Base-by-base conservation (phyloP, 2,797 vertebrate genomes). In the Phalloptychus januarius region DNA sequence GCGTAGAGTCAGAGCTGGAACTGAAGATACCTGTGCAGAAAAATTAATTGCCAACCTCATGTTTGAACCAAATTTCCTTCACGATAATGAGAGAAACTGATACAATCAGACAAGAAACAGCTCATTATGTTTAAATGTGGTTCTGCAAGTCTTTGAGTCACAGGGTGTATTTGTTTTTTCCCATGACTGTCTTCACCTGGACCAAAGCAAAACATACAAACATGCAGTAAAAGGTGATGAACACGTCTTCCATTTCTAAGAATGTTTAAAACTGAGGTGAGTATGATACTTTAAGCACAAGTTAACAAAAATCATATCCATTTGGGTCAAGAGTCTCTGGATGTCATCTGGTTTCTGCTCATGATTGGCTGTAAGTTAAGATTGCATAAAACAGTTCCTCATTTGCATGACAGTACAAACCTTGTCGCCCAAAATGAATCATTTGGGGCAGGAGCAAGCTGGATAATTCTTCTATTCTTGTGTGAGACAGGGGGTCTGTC, bases 401-500 rank as follows among this genome's bases (percentile, higher is more conserved):
- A 74, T 77, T 78, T 50, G 56, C 36, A 78, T 31, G 12, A 7
- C 38, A 42, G 42, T 65, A 73, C 83, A 56, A 80, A 88, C 79
- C 69, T 82, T 78, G 40, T 70, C 36, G 78, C 73, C 74, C 16
- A 71, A 79, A 85, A 86, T 88, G 83, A 86, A 82, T 80, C 73
- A 74, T 72, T 31, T 50, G 38, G 74, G 79, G 72, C 73, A 76
- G 71, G 73, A 81, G 70, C 76, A 72, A 77, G 71, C 78, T 74
- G 86, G 81, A 85, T 91, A 88, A 92, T 88, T 91, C 83, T 77
- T 75, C 80, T 80, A 89, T 88, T 92, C 82, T 79, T 77, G 76
- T 80, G 80, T 83, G 83, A 88, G 79, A 87, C 85, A 69, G 86
- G 86, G 82, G 87, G 88, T 89, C 88, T 87, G 89, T 89, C 90